Evolutionary conservation across 2,888 invertebrate genomes (phyloP), one percentile per base, ranked within the genome.

Genomic region (Aquatica leii): DNA sequence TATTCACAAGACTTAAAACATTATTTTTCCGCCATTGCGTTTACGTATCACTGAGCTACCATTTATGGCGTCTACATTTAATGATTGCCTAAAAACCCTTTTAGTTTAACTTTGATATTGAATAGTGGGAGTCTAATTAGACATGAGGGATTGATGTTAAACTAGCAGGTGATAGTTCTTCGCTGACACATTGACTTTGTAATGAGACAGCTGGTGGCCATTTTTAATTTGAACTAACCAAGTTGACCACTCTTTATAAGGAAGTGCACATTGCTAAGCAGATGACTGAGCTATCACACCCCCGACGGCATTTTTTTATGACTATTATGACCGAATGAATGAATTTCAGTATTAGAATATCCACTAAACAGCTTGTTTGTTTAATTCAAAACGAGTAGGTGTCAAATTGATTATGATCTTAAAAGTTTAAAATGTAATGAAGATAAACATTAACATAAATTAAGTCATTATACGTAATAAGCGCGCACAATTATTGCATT

Each of bases 231-330:
- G 75, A 61, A 51, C 66, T 55, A 71, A 69, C 67, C 70, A 75
- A 76, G 74, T 73, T 76, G 76, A 77, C 76, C 76, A 75, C 70
- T 73, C 76, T 74, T 71, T 76, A 75, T 77, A 77, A 76, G 76
- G 76, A 77, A 76, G 72, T 76, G 75, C 78, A 77, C 78, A 76
- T 77, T 77, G 77, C 74, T 71, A 69, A 74, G 76, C 77, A 77
- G 78, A 77, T 77, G 77, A 78, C 71, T 70, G 41, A 49, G 56
- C 59, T 67, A 71, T 14, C 73, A 76, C 77, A 75, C 77, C 77
- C 77, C 76, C 77, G 75, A 73, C 73, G 77, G 76, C 77, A 46
- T 50, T 60, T 55, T 55, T 58, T 62, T 24, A 24, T 24, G 24
- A 51, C 50, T 57, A 57, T 34, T 52, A 49, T 60, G 49, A 58